Conservation (phyloP, 2,113 vertebrate species). For the Nycticryphes semicollaris region DNA sequence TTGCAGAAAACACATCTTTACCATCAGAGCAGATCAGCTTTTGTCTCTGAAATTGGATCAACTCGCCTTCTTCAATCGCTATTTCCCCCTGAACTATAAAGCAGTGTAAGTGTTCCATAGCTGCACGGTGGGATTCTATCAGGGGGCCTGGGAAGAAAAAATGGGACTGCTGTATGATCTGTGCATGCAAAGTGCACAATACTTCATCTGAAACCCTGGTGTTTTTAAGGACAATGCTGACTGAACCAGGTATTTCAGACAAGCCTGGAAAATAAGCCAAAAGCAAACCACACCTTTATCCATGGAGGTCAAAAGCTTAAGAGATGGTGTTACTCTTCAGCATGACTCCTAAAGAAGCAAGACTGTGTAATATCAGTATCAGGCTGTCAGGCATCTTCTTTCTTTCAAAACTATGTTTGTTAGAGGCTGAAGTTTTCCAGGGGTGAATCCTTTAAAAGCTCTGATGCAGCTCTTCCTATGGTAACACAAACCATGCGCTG, state of each 20-base stretch:
- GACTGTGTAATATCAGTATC: background rate
- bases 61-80: background rate
- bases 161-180: background rate
- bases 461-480: background rate
- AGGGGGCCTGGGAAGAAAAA: background rate
- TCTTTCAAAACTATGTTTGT: background rate
- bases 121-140: background rate
- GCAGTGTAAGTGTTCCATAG: background rate
- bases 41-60: slow-evolving; percentile 13
- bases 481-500: background rate
- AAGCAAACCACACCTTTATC: background rate
- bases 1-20: slow-evolving; percentile 29
- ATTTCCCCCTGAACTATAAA: background rate
- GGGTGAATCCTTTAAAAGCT: background rate
- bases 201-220: background rate
- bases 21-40: background rate
- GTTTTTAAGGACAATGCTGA: background rate
- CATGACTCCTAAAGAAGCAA: background rate
- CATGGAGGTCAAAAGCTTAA: background rate
- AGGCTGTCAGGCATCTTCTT: background rate
- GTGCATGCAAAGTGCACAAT: background rate
- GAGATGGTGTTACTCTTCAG: background rate
- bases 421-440: background rate
- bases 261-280: background rate
- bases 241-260: background rate